phyloP scores from a whole-genome alignment of 2,888 invertebrate genomes.

The Epinotia bilunana region DNA sequence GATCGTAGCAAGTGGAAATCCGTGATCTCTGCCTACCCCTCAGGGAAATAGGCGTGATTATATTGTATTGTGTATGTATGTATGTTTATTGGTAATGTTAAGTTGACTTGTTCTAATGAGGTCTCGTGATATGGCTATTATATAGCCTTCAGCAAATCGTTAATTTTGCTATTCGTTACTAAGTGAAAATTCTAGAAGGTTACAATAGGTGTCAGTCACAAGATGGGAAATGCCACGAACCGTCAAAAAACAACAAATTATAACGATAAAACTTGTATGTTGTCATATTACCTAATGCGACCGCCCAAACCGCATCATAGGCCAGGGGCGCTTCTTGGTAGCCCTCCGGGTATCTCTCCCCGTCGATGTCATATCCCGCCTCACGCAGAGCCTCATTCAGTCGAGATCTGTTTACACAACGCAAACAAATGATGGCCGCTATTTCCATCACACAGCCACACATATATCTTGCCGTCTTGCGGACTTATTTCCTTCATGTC shows the following conservation, averaged over 20 bases:
- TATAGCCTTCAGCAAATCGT: too few species aligned
- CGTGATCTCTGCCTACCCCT: too few species aligned
- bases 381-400: constrained; percentile 92
- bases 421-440: constrained; percentile 51
- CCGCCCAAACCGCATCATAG: constrained; percentile 99
- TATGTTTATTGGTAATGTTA: too few species aligned
- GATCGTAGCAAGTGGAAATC: too few species aligned
- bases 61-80: too few species aligned
- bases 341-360: constrained; percentile 95
- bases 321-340: constrained; percentile 99
- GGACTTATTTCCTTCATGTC: constrained; percentile 19
- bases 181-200: background rate
- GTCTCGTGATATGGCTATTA: too few species aligned
- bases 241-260: background rate
- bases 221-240: background rate
- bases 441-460: constrained; percentile 17
- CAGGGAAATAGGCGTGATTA: too few species aligned
- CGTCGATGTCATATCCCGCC: constrained; percentile 93
- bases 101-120: background rate
- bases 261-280: background rate
- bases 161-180: too few species aligned
- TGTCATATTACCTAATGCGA: constrained; percentile 90
- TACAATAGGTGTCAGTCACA: background rate
- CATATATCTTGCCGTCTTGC: constrained; percentile 23
- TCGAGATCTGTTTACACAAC: constrained; percentile 84